Base-by-base conservation (phyloP, 2,888 invertebrate species). In the Cephus nigrinus region DNA sequence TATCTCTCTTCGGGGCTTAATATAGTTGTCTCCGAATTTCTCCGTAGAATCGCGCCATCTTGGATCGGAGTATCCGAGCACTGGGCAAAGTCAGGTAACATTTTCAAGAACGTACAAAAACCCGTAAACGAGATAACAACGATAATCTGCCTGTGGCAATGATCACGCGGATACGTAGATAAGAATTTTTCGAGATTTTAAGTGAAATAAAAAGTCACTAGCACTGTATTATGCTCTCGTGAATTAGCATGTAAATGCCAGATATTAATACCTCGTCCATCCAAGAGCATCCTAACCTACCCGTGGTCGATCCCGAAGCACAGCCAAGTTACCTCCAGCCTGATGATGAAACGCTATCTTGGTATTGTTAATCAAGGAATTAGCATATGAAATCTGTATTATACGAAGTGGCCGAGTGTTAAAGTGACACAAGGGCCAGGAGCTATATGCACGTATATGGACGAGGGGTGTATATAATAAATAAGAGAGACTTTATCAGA, bases 401-500 rank as follows among this genome's bases (percentile, higher is more conserved):
- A 87, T 87, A 79, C 77, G 78, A 80, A 79, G 55, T 76, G 73
- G 72, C 74, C 79, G 79, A 73, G 74, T 77, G 75, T 73, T 76
- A 71, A 76, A 69, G 74, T 32, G 75, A 76, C 76, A 32, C 75
- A 75, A 35, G 68, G 76, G 76, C 76, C 31, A 73, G 36, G 12
- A 36, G 55, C 55, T 55, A 72, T 73, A 75, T 77, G 69, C 75
- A 78, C 78, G 78, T 75, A 76, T 76, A 79, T 76, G 76, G 74
- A 80, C 82, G 83, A 84, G 78, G 82, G 82, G 84, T 85, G 86
- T 84, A 86, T 86, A 87, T 87, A 87, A 89, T 88, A 89, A 88
- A 88, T 88, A 88, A 88, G 84, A 81, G 80, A 81, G 85, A 85
- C 86, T 89, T 90, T 90, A 90, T 90, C 90, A 89, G 90, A 90